phyloP scores from a whole-genome alignment of 2,888 invertebrate species.

The Troilus luridus region DNA sequence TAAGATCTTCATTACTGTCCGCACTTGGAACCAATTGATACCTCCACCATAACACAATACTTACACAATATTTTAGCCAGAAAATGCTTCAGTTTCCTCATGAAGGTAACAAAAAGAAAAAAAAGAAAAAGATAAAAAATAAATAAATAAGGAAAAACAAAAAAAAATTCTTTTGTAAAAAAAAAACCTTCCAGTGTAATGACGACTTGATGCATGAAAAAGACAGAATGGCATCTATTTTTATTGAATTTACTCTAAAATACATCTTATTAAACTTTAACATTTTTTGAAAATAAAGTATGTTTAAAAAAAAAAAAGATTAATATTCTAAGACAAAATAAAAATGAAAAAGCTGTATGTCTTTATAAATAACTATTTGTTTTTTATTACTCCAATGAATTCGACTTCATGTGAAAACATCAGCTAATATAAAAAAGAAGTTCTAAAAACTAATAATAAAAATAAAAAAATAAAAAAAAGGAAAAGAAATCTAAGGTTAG shows the following conservation, averaged over 20 bases:
- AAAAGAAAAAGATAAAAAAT: background rate
- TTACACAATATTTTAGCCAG: background rate
- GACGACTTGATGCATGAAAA: conserved; percentile 3
- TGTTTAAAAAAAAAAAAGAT: background rate
- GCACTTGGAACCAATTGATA: conserved; percentile 68
- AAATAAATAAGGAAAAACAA: background rate
- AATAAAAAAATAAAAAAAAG: background rate
- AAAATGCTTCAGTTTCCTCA: conserved; percentile 42
- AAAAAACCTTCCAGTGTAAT: background rate
- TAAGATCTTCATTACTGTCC: conserved; percentile 30
- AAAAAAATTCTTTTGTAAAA: background rate
- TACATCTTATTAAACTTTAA: background rate
- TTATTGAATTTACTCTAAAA: no score
- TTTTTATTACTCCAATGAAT: background rate
- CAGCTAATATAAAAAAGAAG: conserved; percentile 19
- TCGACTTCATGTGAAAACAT: conserved; percentile 41
- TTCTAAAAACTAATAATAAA: background rate
- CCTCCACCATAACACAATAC: conserved; percentile 70
- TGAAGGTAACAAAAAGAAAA: conserved; percentile 23
- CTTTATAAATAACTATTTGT: background rate
- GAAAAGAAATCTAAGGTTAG: background rate
- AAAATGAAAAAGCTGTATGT: background rate
- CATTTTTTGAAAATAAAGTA: no score
- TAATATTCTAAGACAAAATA: background rate
- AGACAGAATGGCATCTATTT: background rate